phyloP scores from a whole-genome alignment of 2,888 invertebrate genomes.

The Lypha dubia region DNA sequence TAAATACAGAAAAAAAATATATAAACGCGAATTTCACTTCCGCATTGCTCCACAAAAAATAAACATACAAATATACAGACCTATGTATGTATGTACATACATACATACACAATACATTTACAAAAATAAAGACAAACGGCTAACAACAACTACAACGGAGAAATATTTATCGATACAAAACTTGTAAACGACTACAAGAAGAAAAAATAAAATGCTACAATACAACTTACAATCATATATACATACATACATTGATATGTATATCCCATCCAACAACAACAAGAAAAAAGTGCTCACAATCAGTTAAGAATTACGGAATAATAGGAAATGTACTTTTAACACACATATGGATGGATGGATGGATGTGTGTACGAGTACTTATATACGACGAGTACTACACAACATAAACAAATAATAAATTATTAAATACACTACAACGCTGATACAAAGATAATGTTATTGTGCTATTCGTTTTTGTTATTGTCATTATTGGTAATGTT shows the following conservation, averaged over 20 bases:
- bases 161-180: slow-evolving; percentile 73
- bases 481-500: slow-evolving; percentile 42
- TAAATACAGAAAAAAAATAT: slow-evolving; percentile 77
- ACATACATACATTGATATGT: too few species aligned
- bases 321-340: slow-evolving; percentile 68
- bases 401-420: slow-evolving; percentile 65
- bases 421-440: slow-evolving; percentile 60
- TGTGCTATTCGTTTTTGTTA: slow-evolving; percentile 26
- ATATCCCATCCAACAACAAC: slow-evolving; percentile 3
- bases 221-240: slow-evolving; percentile 33
- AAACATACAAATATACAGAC: slow-evolving; percentile 70
- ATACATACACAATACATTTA: too few species aligned
- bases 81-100: too few species aligned
- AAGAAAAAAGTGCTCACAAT: slow-evolving; percentile 43
- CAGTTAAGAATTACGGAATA: slow-evolving; percentile 67
- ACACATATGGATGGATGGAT: slow-evolving; percentile 31
- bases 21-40: slow-evolving; percentile 83
- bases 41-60: slow-evolving; percentile 83
- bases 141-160: slow-evolving; percentile 67
- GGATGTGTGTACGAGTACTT: neutral
- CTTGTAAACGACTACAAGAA: slow-evolving; percentile 66
- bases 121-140: slow-evolving; percentile 67
- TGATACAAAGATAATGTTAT: slow-evolving; percentile 47
- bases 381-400: neutral
- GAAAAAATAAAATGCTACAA: slow-evolving; percentile 22